These are phyloP conservation scores for Dendropsophus ebraccatus DNA, from an alignment of 2,113 vertebrate genomes.

Conservation along the genomic window DNA sequence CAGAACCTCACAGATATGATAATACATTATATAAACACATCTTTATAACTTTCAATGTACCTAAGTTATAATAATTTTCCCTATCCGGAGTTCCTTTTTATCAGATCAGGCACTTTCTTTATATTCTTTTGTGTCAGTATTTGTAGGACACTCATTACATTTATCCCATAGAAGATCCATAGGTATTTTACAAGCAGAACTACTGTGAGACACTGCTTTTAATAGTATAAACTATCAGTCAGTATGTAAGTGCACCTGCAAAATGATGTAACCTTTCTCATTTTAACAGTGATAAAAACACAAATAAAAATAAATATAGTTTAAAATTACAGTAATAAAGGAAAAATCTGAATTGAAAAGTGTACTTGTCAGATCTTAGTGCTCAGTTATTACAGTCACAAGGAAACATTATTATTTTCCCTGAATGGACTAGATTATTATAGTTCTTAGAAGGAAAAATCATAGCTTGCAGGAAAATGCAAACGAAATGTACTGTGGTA, in stretches of 20 bases:
- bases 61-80: no score
- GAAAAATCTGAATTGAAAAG: slow-evolving; percentile 29
- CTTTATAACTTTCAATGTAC: no score
- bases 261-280: neutral
- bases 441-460: slow-evolving; percentile 55
- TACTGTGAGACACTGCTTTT: neutral
- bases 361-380: slow-evolving; percentile 45
- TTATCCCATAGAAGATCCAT: neutral
- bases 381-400: slow-evolving; percentile 54
- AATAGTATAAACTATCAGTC: neutral
- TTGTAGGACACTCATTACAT: neutral
- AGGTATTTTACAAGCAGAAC: neutral
- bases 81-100: no score
- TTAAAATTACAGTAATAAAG: slow-evolving; percentile 31
- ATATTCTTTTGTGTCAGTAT: neutral
- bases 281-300: slow-evolving; percentile 16
- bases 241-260: slow-evolving; percentile 8
- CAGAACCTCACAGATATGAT: no score
- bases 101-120: neutral
- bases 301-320: slow-evolving; percentile 51
- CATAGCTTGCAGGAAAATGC: slow-evolving; percentile 44
- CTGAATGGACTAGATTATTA: slow-evolving; percentile 59
- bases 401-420: slow-evolving; percentile 58
- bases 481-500: slow-evolving; percentile 42
- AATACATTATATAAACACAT: no score